Percentiles rank a stretch among this genome's conserved stretches.
phyloP scores from a whole-genome alignment of 2,888 invertebrate species.

The Cephus pulcher region DNA sequence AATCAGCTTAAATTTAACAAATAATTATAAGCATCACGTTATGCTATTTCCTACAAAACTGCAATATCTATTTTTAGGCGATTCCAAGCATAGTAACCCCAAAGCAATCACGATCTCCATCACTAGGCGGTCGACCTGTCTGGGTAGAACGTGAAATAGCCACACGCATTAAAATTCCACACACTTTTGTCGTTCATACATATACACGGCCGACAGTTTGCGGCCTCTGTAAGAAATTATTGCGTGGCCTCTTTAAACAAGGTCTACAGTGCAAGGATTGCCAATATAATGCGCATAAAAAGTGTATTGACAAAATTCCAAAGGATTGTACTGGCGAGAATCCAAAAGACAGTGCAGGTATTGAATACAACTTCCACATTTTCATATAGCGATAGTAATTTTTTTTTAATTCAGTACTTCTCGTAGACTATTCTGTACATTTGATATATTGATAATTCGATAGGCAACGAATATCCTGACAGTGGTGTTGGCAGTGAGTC shows the following conservation, averaged over 20 bases:
- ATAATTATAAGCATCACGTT: neutral
- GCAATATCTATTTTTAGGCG: conserved; percentile 39
- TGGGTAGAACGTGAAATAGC: conserved; percentile 81
- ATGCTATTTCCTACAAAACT: conserved; percentile 31
- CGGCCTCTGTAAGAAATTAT: conserved; percentile 93
- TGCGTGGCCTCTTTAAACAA: conserved; percentile 95
- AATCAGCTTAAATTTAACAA: conserved; percentile 8
- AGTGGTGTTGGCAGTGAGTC: conserved; percentile 70
- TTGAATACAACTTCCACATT: conserved; percentile 11
- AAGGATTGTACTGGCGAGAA: conserved; percentile 90
- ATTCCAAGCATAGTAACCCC: conserved; percentile 64
- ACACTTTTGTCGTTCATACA: conserved; percentile 96
- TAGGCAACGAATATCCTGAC: conserved; percentile 69
- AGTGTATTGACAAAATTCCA: conserved; percentile 90
- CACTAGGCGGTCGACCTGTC: conserved; percentile 75
- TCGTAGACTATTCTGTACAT: neutral
- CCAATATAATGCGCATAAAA: conserved; percentile 95
- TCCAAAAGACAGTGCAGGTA: conserved; percentile 70
- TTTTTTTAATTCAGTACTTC: conserved; percentile 1
- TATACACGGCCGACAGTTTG: conserved; percentile 98
- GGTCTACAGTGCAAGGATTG: conserved; percentile 98
- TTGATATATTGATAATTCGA: conserved; percentile 6
- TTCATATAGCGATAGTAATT: conserved; percentile 34
- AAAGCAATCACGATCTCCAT: conserved; percentile 77
- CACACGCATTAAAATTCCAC: conserved; percentile 80